Evolutionary conservation across 1,140 invertebrate genomes (phyloP).

Genomic region (Pollicipes pollicipes): DNA sequence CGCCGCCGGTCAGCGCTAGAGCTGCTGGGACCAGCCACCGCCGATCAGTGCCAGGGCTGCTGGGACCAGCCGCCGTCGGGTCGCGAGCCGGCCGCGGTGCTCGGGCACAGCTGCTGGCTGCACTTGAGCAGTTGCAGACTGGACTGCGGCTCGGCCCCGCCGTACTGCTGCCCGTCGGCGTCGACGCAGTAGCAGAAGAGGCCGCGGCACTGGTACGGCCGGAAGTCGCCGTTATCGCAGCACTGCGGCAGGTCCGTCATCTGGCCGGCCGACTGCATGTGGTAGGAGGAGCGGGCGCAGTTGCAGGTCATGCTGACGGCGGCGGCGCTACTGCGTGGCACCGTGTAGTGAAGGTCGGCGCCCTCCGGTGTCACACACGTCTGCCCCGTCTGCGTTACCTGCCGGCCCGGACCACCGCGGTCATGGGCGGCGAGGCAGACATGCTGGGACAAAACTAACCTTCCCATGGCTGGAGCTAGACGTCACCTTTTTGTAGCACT

Average conservation of each 20-base stretch:
- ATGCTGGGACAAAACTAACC: no score
- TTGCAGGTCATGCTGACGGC: neutral
- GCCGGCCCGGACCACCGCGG: no score
- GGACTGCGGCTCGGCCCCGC: neutral
- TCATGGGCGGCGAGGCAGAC: no score
- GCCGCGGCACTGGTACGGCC: constrained; percentile 34
- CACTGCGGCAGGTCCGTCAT: constrained; percentile 29
- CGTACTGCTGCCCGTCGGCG: constrained; percentile 32
- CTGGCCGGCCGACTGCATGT: constrained; percentile 5
- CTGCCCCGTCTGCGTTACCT: neutral
- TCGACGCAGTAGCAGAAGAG: constrained; percentile 40
- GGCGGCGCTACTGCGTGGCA: constrained; percentile 8
- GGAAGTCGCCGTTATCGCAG: constrained; percentile 39
- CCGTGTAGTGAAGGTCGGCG: neutral
- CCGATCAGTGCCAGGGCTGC: no score
- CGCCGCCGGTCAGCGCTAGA: no score
- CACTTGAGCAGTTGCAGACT: neutral
- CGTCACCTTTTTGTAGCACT: no score
- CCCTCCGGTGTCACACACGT: neutral
- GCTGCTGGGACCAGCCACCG: no score
- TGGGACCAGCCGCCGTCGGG: no score
- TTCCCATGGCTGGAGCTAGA: no score
- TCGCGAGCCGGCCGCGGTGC: neutral
- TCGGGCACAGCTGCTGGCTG: neutral
- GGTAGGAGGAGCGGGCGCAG: constrained; percentile 13